A percentile compares a stretch with the other conserved stretches of the same genome.
phyloP scores from a whole-genome alignment of 1,140 invertebrate genomes.

The Heliothis virescens region DNA sequence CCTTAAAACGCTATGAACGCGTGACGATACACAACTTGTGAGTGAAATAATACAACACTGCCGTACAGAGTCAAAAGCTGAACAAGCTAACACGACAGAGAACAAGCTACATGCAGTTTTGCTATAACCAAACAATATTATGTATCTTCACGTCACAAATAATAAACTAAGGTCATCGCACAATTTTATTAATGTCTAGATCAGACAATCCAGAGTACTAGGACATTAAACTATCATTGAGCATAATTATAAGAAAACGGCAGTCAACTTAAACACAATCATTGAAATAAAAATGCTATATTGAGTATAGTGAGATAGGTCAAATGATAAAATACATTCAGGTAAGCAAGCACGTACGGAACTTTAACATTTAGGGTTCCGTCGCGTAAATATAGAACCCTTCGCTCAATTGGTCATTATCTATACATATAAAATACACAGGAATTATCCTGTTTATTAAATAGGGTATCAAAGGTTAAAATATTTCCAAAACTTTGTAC shows the following conservation, averaged over 20 bases:
- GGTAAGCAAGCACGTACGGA: constrained; percentile 45
- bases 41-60: not conserved
- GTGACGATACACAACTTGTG: constrained; percentile 45
- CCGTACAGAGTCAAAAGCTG: not conserved
- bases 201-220: constrained; percentile 62
- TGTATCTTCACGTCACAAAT: constrained; percentile 54
- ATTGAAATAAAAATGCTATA: constrained; percentile 77
- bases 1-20: constrained; percentile 75
- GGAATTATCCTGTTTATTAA: constrained; percentile 26
- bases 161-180: constrained; percentile 77
- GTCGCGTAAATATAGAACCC: constrained; percentile 25
- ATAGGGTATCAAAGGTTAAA: constrained; percentile 45
- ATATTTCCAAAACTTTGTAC: constrained; percentile 47
- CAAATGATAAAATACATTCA: constrained; percentile 63
- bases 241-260: constrained; percentile 82
- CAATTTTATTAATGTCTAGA: constrained; percentile 67
- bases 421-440: constrained; percentile 33
- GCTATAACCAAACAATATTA: constrained; percentile 10
- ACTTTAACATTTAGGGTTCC: constrained; percentile 28
- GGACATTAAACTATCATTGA: constrained; percentile 80
- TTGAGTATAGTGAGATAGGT: constrained; percentile 81
- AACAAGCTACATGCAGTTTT: constrained; percentile 2
- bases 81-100: constrained; percentile 10
- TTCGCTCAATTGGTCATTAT: constrained; percentile 33
- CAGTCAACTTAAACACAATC: constrained; percentile 78